Conservation (phyloP, 2,797 vertebrate species). For the Tamandua tetradactyla region DNA sequence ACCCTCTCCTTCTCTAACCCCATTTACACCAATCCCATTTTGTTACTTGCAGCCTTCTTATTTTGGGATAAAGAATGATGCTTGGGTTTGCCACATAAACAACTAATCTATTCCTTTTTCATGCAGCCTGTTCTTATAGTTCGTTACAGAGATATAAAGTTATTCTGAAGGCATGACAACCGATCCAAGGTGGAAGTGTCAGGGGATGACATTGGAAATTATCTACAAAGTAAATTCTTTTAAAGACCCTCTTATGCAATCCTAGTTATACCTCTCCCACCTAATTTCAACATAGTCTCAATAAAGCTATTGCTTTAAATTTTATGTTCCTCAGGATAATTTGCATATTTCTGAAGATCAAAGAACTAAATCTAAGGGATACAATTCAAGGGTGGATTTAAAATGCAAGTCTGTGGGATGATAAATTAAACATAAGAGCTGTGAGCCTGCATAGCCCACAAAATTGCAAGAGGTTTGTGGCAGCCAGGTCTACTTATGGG, state of each 20-base stretch:
- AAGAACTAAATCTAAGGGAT: not conserved
- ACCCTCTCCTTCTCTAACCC: not conserved
- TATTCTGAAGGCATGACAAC: not conserved
- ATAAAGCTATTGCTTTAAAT: not conserved
- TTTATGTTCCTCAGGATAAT: not conserved
- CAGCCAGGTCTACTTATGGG: not conserved
- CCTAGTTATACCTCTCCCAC: not conserved
- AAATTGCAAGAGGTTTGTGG: not conserved
- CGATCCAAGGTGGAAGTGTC: not conserved
- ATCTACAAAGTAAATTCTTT: not conserved
- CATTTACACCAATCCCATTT: not conserved
- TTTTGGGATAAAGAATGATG: not conserved
- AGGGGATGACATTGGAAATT: not conserved
- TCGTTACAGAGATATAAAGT: not conserved
- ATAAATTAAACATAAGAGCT: not conserved
- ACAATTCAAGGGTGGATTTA: not conserved
- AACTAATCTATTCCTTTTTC: not conserved
- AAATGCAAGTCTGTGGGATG: not conserved
- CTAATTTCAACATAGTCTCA: not conserved
- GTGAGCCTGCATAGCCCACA: not conserved
- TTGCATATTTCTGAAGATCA: not conserved
- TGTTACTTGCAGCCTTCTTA: not conserved
- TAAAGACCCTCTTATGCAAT: not conserved
- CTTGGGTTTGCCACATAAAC: fast-evolving
- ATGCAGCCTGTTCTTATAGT: not conserved